Base-by-base conservation (phyloP, 1,140 invertebrate genomes). In the Diploscapter pachys region DNA sequence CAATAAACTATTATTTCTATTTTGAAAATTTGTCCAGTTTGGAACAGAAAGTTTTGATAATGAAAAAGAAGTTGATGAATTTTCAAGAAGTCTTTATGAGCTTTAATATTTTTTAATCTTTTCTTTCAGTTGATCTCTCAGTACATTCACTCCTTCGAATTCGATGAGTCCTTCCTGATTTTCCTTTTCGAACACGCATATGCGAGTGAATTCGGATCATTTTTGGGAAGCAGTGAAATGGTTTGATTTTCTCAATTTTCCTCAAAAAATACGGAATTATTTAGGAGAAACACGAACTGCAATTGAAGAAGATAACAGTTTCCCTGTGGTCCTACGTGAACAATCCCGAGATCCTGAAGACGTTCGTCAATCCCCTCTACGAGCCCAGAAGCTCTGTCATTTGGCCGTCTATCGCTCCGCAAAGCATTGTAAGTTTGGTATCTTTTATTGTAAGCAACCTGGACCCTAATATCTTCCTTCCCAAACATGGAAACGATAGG, bases 71-170 rank as follows among this genome's bases (percentile, higher is more conserved):
- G 31, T 13, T 59, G 57, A 59, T 59, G 31, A 13, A 59, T 9
- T 11, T 9, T 11, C 9, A 59, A 59, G 9, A 1, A 11, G 57
- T 59, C 9, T 13, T 59, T 59, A 11, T 59, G 57, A 59, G 2
- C 57, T 2, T 59, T 59, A 9, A 11, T 59, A 11, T 59, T 13
- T 59, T 59, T 59, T 59, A 9, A 6, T 31, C 66, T 6, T 51
- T 5, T 78, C 50, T 83, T 87, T 77, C 79, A 89, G 88, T 90
- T 99, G 73, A 91, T 93, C 84, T 90, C 92, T 75, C 96, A 99
- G 88, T 99, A 96, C 88, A 93, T 95, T 57, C 96, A 92, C 87
- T 97, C 94, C 83, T 98, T 99, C 87, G 95, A 99, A 86, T 99
- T 97, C 82, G 93, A 91, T 53, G 92, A 95, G 81, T 89, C 92